Evolutionary conservation across 2,888 invertebrate genomes (phyloP).

Genomic region (Heliconius ismenius): DNA sequence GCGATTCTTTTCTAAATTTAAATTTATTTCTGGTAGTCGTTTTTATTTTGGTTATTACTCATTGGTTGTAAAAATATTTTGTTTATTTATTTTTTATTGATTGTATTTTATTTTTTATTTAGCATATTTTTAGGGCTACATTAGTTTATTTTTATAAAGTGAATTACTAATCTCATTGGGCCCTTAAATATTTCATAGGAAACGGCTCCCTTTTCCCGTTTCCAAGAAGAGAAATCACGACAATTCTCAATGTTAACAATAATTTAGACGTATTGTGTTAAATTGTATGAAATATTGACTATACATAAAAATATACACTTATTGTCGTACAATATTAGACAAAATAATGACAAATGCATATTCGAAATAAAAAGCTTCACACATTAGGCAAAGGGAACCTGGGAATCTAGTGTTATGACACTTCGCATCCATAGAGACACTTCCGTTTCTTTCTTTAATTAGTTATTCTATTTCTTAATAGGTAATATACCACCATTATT

Average conservation of each 20-base stretch:
- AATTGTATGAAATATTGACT: constrained; percentile 6
- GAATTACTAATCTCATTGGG: neutral
- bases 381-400: neutral
- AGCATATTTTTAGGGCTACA: neutral
- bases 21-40: neutral
- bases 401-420: neutral
- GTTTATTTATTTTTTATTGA: neutral
- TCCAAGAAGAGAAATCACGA: constrained; percentile 10
- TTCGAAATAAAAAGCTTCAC: too few species aligned
- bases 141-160: constrained; percentile 4
- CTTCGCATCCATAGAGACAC: neutral
- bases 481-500: too few species aligned
- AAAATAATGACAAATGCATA: too few species aligned
- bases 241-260: constrained; percentile 1
- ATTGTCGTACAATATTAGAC: too few species aligned
- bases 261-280: constrained; percentile 3
- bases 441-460: too few species aligned
- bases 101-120: neutral
- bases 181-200: constrained; percentile 6
- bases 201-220: neutral
- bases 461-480: too few species aligned
- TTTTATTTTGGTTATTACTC: neutral
- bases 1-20: neutral
- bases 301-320: neutral
- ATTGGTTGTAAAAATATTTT: neutral